Evolutionary conservation across 2,888 invertebrate species (phyloP), one percentile per base, ranked within the genome.

Genomic region (Cosmia pyralina): DNA sequence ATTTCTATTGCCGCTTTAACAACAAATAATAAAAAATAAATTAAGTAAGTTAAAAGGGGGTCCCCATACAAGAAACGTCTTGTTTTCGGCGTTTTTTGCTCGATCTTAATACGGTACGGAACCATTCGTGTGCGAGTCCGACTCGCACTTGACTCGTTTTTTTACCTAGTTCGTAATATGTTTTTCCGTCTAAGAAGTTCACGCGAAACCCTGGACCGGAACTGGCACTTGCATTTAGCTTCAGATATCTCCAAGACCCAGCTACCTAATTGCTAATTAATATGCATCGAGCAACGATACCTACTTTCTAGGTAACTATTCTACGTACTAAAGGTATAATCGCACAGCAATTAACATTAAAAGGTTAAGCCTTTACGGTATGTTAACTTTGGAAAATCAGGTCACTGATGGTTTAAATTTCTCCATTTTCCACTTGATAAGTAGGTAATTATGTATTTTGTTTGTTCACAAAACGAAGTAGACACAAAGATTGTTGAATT

Each of bases 221-320:
- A 59, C 65, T 44, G 53, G 68, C 57, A 48, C 28, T 68, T 38
- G 48, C 28, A 34, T 66, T 80, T 50, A 71, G 38, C 72, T n/a
- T 71, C 48, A 69, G 79, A 72, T 82, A 82, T 80, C 78, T 44
- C 44, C 48, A 77, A 76, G 65, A 69, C 71, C 76, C 76, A 28
- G 28, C 78, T 72, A 77, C 64, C 62, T 70, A 75, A 79, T 80
- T 82, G 72, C 78, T 82, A 78, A 82, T 82, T 80, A 80, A 78
- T 80, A 80, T 80, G 79, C 79, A 78, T 69, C 83, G 62, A 57
- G 68, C 69, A 58, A 63, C 64, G 80, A 70, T 73, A 73, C 70
- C 59, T 68, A 68, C 74, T 81, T 79, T 73, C 79, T 83, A 74
- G 64, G 48, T 69, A 72, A 53, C 52, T 75, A 75, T 72, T 60